phyloP scores from a whole-genome alignment of 2,888 invertebrate genomes.

The Eucera pruinosa region DNA sequence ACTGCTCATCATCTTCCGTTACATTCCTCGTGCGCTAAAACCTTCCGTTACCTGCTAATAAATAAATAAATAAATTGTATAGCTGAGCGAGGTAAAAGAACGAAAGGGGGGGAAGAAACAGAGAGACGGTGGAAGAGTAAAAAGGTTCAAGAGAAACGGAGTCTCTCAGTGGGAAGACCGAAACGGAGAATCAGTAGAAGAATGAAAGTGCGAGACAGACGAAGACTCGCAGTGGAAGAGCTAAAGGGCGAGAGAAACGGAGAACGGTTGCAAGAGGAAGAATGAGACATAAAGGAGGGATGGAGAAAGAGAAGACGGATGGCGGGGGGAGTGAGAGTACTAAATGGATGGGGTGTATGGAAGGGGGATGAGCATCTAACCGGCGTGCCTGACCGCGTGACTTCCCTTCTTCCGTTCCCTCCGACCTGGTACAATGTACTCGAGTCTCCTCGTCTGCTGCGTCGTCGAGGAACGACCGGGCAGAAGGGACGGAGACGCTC shows the following conservation, averaged over 20 bases:
- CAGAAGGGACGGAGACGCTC: slow-evolving; percentile 54
- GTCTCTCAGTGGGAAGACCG: too few species aligned
- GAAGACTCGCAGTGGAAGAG: too few species aligned
- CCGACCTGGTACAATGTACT: slow-evolving; percentile 64
- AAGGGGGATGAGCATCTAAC: slow-evolving; percentile 53
- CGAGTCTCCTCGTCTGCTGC: slow-evolving; percentile 62
- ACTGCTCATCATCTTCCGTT: too few species aligned
- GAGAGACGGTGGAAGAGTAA: too few species aligned
- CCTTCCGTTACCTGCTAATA: too few species aligned
- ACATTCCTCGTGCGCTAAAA: too few species aligned
- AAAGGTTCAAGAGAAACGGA: too few species aligned
- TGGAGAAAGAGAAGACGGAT: background rate
- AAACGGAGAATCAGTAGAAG: too few species aligned
- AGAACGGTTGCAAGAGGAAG: slow-evolving; percentile 11
- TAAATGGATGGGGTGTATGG: slow-evolving; percentile 29
- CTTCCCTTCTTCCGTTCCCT: slow-evolving; percentile 69
- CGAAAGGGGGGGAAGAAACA: too few species aligned
- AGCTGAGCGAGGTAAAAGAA: too few species aligned
- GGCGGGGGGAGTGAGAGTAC: slow-evolving; percentile 38
- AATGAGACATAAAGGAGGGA: slow-evolving; percentile 28
- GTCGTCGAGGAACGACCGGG: slow-evolving; percentile 48
- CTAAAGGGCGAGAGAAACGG: background rate
- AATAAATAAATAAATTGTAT: too few species aligned
- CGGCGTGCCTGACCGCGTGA: slow-evolving; percentile 74
- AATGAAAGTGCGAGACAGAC: too few species aligned